These are phyloP conservation scores for Idaea biselata DNA, from an alignment of 2,888 invertebrate genomes.

Conservation along the genomic window DNA sequence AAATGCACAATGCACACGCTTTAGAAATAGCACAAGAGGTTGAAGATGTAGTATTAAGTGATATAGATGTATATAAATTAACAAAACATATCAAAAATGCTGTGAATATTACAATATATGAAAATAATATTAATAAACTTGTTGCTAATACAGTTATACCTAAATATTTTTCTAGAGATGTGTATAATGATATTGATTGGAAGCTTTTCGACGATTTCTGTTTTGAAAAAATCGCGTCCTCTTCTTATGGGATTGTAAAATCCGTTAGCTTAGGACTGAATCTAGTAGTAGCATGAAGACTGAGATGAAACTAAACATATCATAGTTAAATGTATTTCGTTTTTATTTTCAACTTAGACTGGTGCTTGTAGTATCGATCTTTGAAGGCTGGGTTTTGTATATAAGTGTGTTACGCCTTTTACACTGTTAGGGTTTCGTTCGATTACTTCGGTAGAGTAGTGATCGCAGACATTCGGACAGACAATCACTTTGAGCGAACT, in stretches of 20 bases:
- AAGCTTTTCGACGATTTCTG: constrained; percentile 71
- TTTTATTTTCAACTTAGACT: constrained; percentile 77
- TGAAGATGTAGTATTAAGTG: constrained; percentile 51
- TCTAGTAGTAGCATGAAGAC: constrained; percentile 79
- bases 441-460: constrained; percentile 38
- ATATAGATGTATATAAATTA: constrained; percentile 68
- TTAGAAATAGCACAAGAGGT: constrained; percentile 60
- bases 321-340: constrained; percentile 70
- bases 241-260: constrained; percentile 76
- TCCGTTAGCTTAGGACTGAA: constrained; percentile 78
- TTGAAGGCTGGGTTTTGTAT: constrained; percentile 78
- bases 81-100: constrained; percentile 77
- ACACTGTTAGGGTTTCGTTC: constrained; percentile 62
- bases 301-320: constrained; percentile 78
- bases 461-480: constrained; percentile 23
- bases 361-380: constrained; percentile 80
- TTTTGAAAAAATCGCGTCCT: constrained; percentile 78
- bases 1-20: constrained; percentile 72
- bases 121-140: constrained; percentile 73
- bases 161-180: constrained; percentile 81
- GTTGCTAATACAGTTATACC: constrained; percentile 75
- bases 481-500: neutral
- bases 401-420: constrained; percentile 74
- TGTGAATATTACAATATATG: constrained; percentile 80
- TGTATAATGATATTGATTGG: constrained; percentile 71